phyloP scores from a whole-genome alignment of 2,888 invertebrate genomes.

The Eurois occulta region DNA sequence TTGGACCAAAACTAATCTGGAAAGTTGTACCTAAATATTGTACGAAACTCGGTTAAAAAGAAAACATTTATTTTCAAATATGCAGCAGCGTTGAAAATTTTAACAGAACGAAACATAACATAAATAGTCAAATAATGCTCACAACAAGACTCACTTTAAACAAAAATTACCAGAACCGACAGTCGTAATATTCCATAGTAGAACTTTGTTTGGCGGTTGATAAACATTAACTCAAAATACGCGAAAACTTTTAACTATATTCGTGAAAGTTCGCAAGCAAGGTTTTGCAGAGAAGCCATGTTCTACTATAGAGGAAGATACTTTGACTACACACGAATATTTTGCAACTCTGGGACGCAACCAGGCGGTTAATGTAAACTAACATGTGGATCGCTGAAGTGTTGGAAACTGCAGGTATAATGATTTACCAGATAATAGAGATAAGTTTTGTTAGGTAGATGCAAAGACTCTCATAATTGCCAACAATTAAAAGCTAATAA shows the following conservation, averaged over 20 bases:
- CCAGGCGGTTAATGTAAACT: background rate
- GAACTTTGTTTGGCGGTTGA: slow-evolving; percentile 60
- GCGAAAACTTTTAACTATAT: slow-evolving; percentile 60
- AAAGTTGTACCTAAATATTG: slow-evolving; percentile 24
- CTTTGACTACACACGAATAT: slow-evolving; percentile 35
- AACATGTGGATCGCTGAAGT: background rate
- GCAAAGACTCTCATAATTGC: background rate
- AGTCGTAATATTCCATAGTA: slow-evolving; percentile 38
- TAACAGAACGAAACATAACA: slow-evolving; percentile 9
- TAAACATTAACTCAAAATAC: slow-evolving; percentile 61
- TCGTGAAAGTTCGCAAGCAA: slow-evolving; percentile 39
- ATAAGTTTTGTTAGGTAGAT: background rate
- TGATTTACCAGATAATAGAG: background rate
- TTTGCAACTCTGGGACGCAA: slow-evolving; percentile 4
- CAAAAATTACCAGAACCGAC: slow-evolving; percentile 29
- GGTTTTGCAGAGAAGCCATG: slow-evolving; percentile 33
- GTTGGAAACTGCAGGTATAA: background rate
- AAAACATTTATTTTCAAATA: slow-evolving; percentile 32
- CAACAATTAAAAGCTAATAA: background rate
- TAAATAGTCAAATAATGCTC: slow-evolving; percentile 36
- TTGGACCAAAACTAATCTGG: slow-evolving; percentile 16
- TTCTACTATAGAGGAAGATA: slow-evolving; percentile 37
- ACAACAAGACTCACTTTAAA: slow-evolving; percentile 37
- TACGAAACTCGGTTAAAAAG: slow-evolving; percentile 14
- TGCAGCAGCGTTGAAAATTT: slow-evolving; percentile 9